Base-by-base conservation (phyloP, 2,113 vertebrate genomes). In the Sinocyclocheilus rhinocerous region DNA sequence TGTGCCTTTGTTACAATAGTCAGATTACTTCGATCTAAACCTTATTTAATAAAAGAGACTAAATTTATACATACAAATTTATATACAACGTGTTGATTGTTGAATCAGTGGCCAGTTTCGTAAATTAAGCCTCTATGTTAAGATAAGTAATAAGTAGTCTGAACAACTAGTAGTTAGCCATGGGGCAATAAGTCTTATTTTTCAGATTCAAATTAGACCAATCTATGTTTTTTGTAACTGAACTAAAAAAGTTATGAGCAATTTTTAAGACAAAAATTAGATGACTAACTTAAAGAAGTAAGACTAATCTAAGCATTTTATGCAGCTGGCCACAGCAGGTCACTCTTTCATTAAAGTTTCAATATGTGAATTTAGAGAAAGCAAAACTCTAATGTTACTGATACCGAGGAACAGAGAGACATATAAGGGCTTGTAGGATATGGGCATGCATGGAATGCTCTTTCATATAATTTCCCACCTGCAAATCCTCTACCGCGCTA, bases 371-470 rank as follows among this genome's bases (percentile, higher is more conserved):
- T 65, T 79, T n/a, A 13, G 18, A 65, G 79, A 24, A 82, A 50
- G 10, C 20, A 11, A 33, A 82, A 52, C 16, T 83, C 6, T 15
- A 48, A 24, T 57, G 24, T 55, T n/a, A 55, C 29, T 57, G 81
- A 82, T 45, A 39, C 1, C 48, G 39, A 16, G 9, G 8, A 73
- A 55, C 26, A 83, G 20, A 72, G 22, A 65, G 16, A 55, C 7
- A 81, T 45, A 11, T 65, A 65, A 48, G 16, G 20, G 9, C 18
- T 72, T 55, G 67, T 83, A 12, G 48, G 67, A 55, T 48, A 12
- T 18, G 33, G 61, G 50, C 15, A 73, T 59, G 81, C 50, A 73
- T 57, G 29, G 33, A 39, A 57, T 83, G 80, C 63, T 52, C 57
- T 81, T 79, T 81, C 9, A 4, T 45, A 11, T 65, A 15, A 26